These are phyloP conservation scores for Penaeus japonicus DNA, from an alignment of 1,140 invertebrate genomes.

Conservation along the genomic window DNA sequence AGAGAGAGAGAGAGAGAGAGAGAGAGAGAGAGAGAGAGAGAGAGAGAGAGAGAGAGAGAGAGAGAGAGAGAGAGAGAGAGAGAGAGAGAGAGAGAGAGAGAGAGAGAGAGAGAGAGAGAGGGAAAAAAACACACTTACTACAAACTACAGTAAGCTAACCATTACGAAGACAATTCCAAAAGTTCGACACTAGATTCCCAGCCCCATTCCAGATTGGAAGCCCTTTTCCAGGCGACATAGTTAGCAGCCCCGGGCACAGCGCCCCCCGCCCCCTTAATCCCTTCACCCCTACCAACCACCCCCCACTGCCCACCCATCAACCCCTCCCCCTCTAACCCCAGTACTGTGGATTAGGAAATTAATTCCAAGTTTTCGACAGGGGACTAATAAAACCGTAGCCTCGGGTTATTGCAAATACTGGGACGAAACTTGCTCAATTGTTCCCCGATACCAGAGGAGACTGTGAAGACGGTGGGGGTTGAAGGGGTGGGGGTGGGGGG, in stretches of 20 bases:
- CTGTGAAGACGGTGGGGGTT: neutral
- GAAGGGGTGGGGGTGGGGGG: neutral
- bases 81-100: neutral
- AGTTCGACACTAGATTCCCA: slow-evolving; percentile 44
- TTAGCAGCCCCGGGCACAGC: slow-evolving; percentile 6
- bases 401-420: slow-evolving; percentile 47
- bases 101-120: slow-evolving; percentile 7
- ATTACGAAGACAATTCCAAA: slow-evolving; percentile 18
- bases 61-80: neutral
- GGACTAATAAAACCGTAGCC: slow-evolving; percentile 48
- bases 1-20: neutral
- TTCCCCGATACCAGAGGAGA: slow-evolving; percentile 11
- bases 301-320: too few species aligned
- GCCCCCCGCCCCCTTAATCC: neutral
- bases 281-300: neutral
- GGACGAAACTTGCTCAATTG: slow-evolving; percentile 30
- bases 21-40: neutral
- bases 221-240: slow-evolving; percentile 26
- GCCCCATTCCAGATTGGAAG: slow-evolving; percentile 33
- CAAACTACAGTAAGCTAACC: neutral
- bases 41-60: neutral
- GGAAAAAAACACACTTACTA: neutral
- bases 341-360: slow-evolving; percentile 42
- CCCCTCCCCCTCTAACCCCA: neutral
- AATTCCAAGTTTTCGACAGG: slow-evolving; percentile 43